These are phyloP conservation scores for Antennarius maculatus DNA, from an alignment of 2,797 vertebrate species.

Conservation along the genomic window DNA sequence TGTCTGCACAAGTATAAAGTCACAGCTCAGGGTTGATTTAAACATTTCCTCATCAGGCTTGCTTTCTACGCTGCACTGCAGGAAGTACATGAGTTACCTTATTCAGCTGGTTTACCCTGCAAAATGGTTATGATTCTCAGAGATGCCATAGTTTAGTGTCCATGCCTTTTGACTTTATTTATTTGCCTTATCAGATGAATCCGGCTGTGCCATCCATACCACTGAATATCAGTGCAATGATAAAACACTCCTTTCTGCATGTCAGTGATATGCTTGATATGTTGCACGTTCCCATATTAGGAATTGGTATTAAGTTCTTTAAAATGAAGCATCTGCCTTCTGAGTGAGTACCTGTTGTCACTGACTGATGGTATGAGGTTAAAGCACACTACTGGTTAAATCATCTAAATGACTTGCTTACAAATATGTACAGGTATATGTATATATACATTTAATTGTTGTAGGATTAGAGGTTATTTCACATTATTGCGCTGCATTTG, in stretches of 20 bases:
- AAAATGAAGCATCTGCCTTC: background rate
- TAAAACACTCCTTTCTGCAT: conserved; percentile 2
- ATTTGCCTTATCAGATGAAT: conserved; percentile 57
- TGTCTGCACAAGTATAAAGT: conserved; percentile 19
- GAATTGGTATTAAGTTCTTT: background rate
- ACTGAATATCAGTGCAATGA: conserved; percentile 3
- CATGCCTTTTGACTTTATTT: conserved; percentile 41
- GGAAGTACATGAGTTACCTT: conserved; percentile 12
- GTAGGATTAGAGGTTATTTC: background rate
- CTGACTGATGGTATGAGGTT: conserved; percentile 32
- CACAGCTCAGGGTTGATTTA: conserved; percentile 62
- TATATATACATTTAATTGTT: background rate
- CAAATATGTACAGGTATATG: background rate
- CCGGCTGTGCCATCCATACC: conserved; percentile 14
- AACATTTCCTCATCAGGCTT: conserved; percentile 7
- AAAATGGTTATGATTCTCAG: conserved; percentile 13
- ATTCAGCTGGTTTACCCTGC: conserved; percentile 34
- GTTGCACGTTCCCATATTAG: conserved; percentile 7
- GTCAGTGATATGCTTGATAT: conserved; percentile 19
- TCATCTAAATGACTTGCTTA: conserved; percentile 10
- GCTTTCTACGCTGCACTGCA: conserved; percentile 13
- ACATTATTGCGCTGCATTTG: background rate
- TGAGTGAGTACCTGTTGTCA: conserved; percentile 15
- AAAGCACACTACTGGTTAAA: conserved; percentile 42
- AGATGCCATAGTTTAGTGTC: conserved; percentile 36